These are phyloP conservation scores for Botrylloides violaceus DNA, from an alignment of 23 tunicate genomes.

Conservation along the genomic window DNA sequence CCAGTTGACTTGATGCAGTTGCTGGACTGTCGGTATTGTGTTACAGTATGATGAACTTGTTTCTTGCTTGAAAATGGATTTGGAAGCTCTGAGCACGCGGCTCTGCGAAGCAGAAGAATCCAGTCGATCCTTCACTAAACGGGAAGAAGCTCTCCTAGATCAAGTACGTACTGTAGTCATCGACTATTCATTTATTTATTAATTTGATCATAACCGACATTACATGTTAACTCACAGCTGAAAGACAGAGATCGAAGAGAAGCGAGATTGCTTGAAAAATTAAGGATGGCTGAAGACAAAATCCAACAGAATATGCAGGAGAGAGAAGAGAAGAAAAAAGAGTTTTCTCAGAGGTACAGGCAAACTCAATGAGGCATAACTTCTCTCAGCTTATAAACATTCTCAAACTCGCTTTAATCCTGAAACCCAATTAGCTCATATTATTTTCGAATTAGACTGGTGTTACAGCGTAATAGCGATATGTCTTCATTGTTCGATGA, in stretches of 20 bases:
- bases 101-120: slow-evolving; percentile 17
- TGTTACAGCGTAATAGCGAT: no score
- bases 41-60: slow-evolving; percentile 62
- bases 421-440: no score
- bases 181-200: not conserved
- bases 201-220: not conserved
- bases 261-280: slow-evolving; percentile 10
- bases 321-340: slow-evolving; percentile 2
- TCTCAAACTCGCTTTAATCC: no score
- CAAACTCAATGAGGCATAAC: no score
- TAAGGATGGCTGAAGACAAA: slow-evolving; percentile 12
- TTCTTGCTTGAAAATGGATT: slow-evolving; percentile 48
- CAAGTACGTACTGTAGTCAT: slow-evolving; percentile 20
- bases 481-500: no score
- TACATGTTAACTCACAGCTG: not conserved
- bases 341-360: slow-evolving; percentile 19
- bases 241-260: slow-evolving; percentile 24
- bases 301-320: not conserved
- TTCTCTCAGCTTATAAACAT: no score
- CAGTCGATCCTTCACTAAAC: slow-evolving; percentile 11
- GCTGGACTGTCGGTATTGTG: not conserved
- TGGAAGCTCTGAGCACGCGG: slow-evolving; percentile 28
- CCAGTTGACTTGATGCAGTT: no score
- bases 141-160: slow-evolving; percentile 33
- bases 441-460: no score